A percentile compares a stretch with the other conserved stretches of the same genome.
phyloP scores from a whole-genome alignment of 2,888 invertebrate genomes.

The Chymomyza procnemis region DNA sequence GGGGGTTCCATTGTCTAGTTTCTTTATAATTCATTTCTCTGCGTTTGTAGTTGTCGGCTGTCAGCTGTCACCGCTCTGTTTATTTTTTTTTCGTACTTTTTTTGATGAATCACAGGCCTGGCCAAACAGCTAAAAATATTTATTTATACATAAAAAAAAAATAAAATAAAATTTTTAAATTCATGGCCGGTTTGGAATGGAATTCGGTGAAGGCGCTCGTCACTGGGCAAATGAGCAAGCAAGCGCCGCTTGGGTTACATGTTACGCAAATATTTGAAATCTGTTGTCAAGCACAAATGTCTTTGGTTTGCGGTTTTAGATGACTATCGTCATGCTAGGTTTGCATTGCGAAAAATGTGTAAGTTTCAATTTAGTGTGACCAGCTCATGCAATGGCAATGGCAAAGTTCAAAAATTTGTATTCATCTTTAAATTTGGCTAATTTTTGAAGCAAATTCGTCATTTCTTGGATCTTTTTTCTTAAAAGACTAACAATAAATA shows the following conservation, averaged over 20 bases:
- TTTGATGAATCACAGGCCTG: slow-evolving; percentile 68
- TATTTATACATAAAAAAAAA: slow-evolving; percentile 40
- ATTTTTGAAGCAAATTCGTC: too few relatives aligned
- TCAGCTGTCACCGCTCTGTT: slow-evolving; percentile 59
- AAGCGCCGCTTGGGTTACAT: slow-evolving; percentile 50
- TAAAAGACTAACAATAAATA: too few relatives aligned
- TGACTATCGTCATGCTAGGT: neutral
- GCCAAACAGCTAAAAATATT: slow-evolving; percentile 60
- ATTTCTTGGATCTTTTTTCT: too few relatives aligned
- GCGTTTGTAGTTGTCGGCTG: slow-evolving; percentile 52
- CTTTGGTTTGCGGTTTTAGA: neutral
- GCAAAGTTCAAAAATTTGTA: too few relatives aligned
- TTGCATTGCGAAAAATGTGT: too few relatives aligned
- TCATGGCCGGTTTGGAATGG: slow-evolving; percentile 48
- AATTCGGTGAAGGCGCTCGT: slow-evolving; percentile 58
- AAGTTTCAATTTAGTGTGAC: too few relatives aligned
- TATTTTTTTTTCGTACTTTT: slow-evolving; percentile 39
- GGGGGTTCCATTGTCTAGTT: slow-evolving; percentile 35
- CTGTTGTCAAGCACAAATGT: slow-evolving; percentile 41
- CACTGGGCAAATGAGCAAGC: slow-evolving; percentile 32
- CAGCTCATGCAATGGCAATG: too few relatives aligned
- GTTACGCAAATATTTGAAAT: slow-evolving; percentile 65
- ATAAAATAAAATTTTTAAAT: slow-evolving; percentile 51
- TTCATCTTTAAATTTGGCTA: too few relatives aligned
- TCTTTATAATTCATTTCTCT: slow-evolving; percentile 61